Evolutionary conservation across 2,113 vertebrate species (phyloP).

Genomic region (Geococcyx californianus): DNA sequence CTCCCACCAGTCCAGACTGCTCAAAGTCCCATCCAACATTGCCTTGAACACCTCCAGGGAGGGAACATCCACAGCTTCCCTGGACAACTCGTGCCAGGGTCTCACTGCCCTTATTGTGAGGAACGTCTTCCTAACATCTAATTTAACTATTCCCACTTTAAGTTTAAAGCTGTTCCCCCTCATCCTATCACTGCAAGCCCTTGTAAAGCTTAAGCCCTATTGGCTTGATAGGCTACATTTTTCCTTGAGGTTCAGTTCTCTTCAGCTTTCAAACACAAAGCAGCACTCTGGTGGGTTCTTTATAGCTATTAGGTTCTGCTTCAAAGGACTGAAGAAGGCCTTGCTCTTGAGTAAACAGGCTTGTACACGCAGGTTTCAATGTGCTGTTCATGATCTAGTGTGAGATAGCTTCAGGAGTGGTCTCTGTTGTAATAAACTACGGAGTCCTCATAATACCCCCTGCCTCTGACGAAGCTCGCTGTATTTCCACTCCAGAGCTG

Average conservation of each 20-base stretch:
- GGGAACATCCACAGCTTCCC: too few relatives aligned
- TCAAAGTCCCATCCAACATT: too few relatives aligned
- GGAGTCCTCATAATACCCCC: background rate
- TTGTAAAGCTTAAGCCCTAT: too few relatives aligned
- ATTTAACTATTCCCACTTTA: too few relatives aligned
- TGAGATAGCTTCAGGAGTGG: background rate
- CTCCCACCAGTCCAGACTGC: too few relatives aligned
- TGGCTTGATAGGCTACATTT: background rate
- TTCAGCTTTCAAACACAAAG: background rate
- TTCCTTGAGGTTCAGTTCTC: background rate
- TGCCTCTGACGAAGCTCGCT: background rate
- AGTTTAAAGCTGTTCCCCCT: too few relatives aligned
- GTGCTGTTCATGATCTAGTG: background rate
- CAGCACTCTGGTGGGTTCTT: background rate
- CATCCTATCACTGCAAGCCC: too few relatives aligned
- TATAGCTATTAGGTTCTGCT: background rate
- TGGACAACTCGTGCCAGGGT: too few relatives aligned
- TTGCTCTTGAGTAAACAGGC: background rate
- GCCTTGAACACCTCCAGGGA: too few relatives aligned
- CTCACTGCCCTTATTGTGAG: too few relatives aligned
- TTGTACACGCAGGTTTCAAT: background rate
- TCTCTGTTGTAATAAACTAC: background rate
- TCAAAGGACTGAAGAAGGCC: background rate
- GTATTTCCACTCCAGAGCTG: background rate
- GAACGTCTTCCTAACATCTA: too few relatives aligned